These are phyloP conservation scores for Catharus ustulatus DNA, from an alignment of 2,797 vertebrate species.

Conservation along the genomic window DNA sequence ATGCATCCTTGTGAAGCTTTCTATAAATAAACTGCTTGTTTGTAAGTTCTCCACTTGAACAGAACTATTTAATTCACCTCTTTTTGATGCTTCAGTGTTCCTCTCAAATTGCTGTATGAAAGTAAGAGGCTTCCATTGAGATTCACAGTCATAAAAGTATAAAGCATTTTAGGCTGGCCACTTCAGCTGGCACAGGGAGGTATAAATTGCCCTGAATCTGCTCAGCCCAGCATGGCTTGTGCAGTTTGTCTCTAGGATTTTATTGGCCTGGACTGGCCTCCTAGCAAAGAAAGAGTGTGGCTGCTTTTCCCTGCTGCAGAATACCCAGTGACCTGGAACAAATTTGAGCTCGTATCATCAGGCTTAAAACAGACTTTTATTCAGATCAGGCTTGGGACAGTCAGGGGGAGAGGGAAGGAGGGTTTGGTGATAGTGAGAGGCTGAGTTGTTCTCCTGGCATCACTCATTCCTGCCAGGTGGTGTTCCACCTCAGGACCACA, in stretches of 20 bases:
- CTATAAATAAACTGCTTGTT: conserved; percentile 52
- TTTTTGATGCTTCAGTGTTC: conserved; percentile 48
- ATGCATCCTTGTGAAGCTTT: conserved; percentile 22
- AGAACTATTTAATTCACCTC: conserved; percentile 53
- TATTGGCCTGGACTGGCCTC: conserved; percentile 8
- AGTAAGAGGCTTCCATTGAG: conserved; percentile 52
- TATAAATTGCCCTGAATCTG: conserved; percentile 45
- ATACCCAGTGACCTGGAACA: conserved; percentile 17
- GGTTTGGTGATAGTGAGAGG: neutral
- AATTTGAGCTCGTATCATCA: neutral
- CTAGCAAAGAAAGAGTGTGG: neutral
- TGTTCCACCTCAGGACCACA: neutral
- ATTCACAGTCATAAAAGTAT: conserved; percentile 17
- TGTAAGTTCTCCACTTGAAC: conserved; percentile 51
- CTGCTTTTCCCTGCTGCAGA: conserved; percentile 7
- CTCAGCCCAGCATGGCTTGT: conserved; percentile 42
- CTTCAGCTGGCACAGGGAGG: conserved; percentile 42
- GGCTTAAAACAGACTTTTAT: neutral
- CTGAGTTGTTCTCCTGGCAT: neutral
- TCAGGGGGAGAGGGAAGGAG: neutral
- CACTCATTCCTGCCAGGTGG: neutral
- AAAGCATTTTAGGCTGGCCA: conserved; percentile 37
- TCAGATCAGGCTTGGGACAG: neutral
- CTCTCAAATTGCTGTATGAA: conserved; percentile 47
- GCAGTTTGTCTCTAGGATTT: conserved; percentile 43